phyloP scores from a whole-genome alignment of 2,888 invertebrate species.

The Monochamus alternatus region DNA sequence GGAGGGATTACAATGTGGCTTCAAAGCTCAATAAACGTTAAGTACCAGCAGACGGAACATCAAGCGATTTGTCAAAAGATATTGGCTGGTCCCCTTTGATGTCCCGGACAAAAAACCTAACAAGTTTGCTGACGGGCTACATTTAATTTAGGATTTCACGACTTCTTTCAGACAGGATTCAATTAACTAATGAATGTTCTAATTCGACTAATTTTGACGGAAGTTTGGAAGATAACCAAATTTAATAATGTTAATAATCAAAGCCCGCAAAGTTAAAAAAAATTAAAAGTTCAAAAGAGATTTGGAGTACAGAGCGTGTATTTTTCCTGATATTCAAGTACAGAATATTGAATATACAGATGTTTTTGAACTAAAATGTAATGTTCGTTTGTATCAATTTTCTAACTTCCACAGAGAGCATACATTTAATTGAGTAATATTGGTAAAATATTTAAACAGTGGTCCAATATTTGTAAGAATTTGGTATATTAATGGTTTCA shows the following conservation, averaged over 20 bases:
- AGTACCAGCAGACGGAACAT: slow-evolving; percentile 24
- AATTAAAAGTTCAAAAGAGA: too few species aligned
- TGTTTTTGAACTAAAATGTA: too few species aligned
- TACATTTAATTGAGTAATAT: too few species aligned
- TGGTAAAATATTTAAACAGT: too few species aligned
- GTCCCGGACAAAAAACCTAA: slow-evolving; percentile 29
- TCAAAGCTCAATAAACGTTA: slow-evolving; percentile 31
- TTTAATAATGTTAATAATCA: neutral
- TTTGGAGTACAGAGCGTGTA: too few species aligned
- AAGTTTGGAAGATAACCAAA: neutral
- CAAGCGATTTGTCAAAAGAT: slow-evolving; percentile 38
- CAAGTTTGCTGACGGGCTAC: slow-evolving; percentile 19
- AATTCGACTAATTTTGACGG: neutral
- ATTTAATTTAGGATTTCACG: slow-evolving; percentile 26
- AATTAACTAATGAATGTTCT: slow-evolving; percentile 29
- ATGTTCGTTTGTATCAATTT: too few species aligned
- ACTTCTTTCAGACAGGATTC: slow-evolving; percentile 17
- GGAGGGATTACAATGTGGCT: slow-evolving; percentile 22
- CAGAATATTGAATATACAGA: too few species aligned
- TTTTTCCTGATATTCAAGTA: too few species aligned
- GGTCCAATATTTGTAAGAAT: too few species aligned
- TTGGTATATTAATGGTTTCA: too few species aligned
- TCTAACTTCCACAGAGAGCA: too few species aligned
- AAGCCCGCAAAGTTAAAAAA: too few species aligned
- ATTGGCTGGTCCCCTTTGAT: slow-evolving; percentile 34